Evolutionary conservation across 2,888 invertebrate species (phyloP).

Genomic region (Tubiluchus corallicola): DNA sequence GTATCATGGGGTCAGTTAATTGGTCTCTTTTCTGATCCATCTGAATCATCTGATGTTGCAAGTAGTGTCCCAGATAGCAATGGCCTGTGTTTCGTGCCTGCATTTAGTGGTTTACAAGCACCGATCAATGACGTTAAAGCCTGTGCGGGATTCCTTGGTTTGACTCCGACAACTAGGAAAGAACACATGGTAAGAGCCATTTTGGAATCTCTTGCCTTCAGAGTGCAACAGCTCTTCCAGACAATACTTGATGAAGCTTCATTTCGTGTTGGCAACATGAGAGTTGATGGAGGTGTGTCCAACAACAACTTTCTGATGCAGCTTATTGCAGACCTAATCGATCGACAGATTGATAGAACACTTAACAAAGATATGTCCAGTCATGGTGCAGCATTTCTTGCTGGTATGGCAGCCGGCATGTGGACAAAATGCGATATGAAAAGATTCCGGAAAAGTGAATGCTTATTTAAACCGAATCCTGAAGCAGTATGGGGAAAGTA

Average conservation of each 20-base stretch:
- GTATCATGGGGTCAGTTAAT: conserved; percentile 51
- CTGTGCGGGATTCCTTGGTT: conserved; percentile 60
- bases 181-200: conserved; percentile 63
- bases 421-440: too few species aligned
- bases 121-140: conserved; percentile 72
- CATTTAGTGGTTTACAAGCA: conserved; percentile 71
- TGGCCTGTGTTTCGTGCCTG: conserved; percentile 70
- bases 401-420: conserved; percentile 23
- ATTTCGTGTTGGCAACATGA: conserved; percentile 22
- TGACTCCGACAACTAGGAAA: conserved; percentile 47
- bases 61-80: conserved; percentile 45
- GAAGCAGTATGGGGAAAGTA: too few species aligned
- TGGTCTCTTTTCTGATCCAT: conserved; percentile 40
- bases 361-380: conserved; percentile 24
- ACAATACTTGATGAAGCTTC: conserved; percentile 50
- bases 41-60: conserved; percentile 47
- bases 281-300: conserved; percentile 25
- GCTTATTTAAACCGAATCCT: too few species aligned
- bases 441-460: too few species aligned
- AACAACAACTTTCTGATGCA: conserved; percentile 26
- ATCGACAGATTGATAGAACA: conserved; percentile 21
- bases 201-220: conserved; percentile 64
- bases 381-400: conserved; percentile 26
- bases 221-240: conserved; percentile 54
- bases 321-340: conserved; percentile 21